Percentiles rank a stretch among this genome's conserved stretches.
phyloP scores from a whole-genome alignment of 1,140 invertebrate genomes.

The Tribolium castaneum region DNA sequence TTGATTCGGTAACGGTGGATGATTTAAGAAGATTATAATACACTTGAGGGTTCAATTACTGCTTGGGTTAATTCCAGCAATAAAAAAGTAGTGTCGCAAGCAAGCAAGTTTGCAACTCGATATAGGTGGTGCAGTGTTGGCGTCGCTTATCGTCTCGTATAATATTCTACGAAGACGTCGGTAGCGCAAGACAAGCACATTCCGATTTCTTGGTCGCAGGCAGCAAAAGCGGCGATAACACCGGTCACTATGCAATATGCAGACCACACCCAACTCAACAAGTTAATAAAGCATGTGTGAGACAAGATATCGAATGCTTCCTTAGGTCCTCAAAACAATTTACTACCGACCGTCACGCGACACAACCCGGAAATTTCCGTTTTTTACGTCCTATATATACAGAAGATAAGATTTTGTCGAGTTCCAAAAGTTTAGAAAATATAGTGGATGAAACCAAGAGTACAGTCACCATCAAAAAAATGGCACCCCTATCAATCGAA shows the following conservation, averaged over 20 bases:
- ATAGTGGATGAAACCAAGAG: too few relatives aligned
- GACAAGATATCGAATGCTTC: constrained; percentile 30
- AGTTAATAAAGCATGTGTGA: constrained; percentile 30
- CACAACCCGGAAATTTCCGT: constrained; percentile 9
- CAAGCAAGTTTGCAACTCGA: background rate
- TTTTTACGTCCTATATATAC: too few relatives aligned
- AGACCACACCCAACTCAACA: constrained; percentile 34
- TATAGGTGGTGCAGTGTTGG: constrained; percentile 5
- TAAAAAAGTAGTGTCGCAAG: too few relatives aligned
- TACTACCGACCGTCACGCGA: constrained; percentile 6
- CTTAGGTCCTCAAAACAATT: constrained; percentile 2
- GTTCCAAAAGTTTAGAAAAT: too few relatives aligned
- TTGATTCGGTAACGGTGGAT: too few relatives aligned
- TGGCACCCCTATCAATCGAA: too few relatives aligned
- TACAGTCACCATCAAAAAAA: too few relatives aligned
- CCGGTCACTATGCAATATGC: constrained; percentile 29
- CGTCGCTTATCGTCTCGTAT: constrained; percentile 28
- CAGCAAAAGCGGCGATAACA: background rate
- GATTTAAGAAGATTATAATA: too few relatives aligned
- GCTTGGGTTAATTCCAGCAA: too few relatives aligned
- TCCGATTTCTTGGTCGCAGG: constrained; percentile 10
- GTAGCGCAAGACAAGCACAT: constrained; percentile 26
- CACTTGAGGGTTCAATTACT: too few relatives aligned
- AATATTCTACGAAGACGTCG: background rate
- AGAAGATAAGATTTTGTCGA: too few relatives aligned